Base-by-base conservation (phyloP, 2,113 vertebrate species). In the Aptenodytes patagonicus region DNA sequence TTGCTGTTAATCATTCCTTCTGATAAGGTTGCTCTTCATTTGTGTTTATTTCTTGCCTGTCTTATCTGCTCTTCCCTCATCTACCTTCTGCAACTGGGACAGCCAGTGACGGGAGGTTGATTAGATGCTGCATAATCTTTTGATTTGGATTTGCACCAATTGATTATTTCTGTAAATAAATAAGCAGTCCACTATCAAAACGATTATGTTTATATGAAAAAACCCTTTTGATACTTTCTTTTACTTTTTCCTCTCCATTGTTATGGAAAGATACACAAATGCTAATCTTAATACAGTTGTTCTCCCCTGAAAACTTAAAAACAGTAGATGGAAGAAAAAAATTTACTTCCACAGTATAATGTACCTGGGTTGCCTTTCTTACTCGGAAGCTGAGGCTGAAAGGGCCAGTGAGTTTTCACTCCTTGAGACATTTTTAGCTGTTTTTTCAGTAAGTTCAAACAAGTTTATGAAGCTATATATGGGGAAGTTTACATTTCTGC, bases 401-500 rank as follows among this genome's bases (percentile, higher is more conserved):
- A 42, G 64, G n/a, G 24, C 60, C 32, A 7, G 38, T 9, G 57
- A 77, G 34, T n/a, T 87, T 95, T 93, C 47, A 14, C 73, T 95
- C 62, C 72, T 76, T 57, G 70, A 82, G 87, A 69, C 0, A 0
- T 64, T 90, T 90, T 77, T n/a, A 71, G 93, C 47, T 15, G 65
- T 1, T 34, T 61, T 72, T 81, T 77, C 85, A 46, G 66, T 2
- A 64, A 91, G 89, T 80, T 95, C 91, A 94, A 90, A 69, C 66
- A 46, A 58, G 54, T 95, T 80, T 88, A 57, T 83, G 84, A 61
- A 94, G 93, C 89, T 46, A 5, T 90, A 20, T 11, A 94, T 44
- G 84, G 95, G 94, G 91, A 94, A 95, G 96, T 95, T 95, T 93
- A 92, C 70, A 34, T 84, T 94, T 96, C 82, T 95, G 82, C 95